Base-by-base conservation (phyloP, 2,888 invertebrate species). In the Micoletzkya japonica region DNA sequence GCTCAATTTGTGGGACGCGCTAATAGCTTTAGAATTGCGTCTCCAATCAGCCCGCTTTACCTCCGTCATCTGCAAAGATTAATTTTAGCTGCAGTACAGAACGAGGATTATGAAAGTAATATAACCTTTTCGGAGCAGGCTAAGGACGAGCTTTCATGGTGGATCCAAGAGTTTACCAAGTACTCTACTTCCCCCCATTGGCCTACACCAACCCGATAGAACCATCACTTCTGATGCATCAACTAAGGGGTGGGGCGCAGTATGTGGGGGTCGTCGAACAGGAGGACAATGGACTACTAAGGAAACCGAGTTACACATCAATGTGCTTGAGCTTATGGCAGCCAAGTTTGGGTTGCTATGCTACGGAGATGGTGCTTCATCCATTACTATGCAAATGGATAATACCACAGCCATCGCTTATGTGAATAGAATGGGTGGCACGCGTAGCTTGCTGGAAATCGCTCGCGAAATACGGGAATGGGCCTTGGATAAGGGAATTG, bases 161-260 rank as follows among this genome's bases (percentile, higher is more conserved):
- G 60, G 60, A 36, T 3, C 3, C 4, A 30, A 4, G 20, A 14
- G 1, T 4, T 39, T 6, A 36, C 37, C 4, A 2, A 17, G 6
- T 3, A 36, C 32, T 2, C 20, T 26, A 36, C 3, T 20, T n/a
- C 17, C 17, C n/a, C 28, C 60, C 30, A 70, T 72, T 7, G 30
- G 24, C 10, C 7, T 24, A 20, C 52, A 49, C 2, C 37, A 57
- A 26, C 50, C 60, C 37, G 24, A 37, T 4, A 28, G 14, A 17
- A 39, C 60, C 7, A 37, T 72, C 2, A 39, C 49, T 17, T 72
- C 72, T 0, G 72, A 72, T 34, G 61, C 72, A 2, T 71, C 72
- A 7, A 36, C 7, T 20, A 2, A 6, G 20, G 72, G 72, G 7
- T 72, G 72, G 72, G 72, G 72, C 2, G 70, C 60, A 1, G 50